phyloP scores from a whole-genome alignment of 1,140 invertebrate genomes.

The Drosophila neocordata region DNA sequence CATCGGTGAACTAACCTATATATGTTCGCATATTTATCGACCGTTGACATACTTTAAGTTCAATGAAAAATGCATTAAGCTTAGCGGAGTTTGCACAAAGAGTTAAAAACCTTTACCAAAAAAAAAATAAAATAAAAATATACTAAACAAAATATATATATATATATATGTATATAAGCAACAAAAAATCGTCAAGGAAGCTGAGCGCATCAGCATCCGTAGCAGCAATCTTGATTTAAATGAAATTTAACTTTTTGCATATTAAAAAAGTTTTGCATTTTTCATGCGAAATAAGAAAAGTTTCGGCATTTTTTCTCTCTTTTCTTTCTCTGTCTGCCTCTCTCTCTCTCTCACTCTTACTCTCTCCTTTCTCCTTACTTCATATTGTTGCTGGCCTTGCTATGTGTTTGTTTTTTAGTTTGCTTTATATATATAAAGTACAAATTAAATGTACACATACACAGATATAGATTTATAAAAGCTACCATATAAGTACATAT shows the following conservation, averaged over 20 bases:
- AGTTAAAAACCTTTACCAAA: constrained; percentile 25
- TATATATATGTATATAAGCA: neutral
- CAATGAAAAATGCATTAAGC: constrained; percentile 14
- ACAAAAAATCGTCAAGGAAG: constrained; percentile 14
- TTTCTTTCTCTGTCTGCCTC: constrained; percentile 15
- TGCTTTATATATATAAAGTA: neutral
- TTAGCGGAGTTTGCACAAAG: constrained; percentile 14
- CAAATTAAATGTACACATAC: neutral
- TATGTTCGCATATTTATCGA: neutral
- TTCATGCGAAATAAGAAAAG: constrained; percentile 77
- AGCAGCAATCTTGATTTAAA: constrained; percentile 71
- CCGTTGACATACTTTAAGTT: constrained; percentile 24
- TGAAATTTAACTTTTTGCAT: constrained; percentile 76
- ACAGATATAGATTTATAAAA: neutral
- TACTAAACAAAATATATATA: neutral
- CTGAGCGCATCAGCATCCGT: constrained; percentile 35
- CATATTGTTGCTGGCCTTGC: constrained; percentile 18
- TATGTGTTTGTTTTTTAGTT: constrained; percentile 31
- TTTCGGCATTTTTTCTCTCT: constrained; percentile 37
- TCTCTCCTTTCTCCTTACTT: neutral
- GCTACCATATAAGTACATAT: neutral
- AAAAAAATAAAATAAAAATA: constrained; percentile 9
- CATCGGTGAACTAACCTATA: neutral
- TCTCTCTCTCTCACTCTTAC: constrained; percentile 16
- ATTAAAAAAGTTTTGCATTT: constrained; percentile 79